Evolutionary conservation across 2,797 vertebrate genomes (phyloP), one percentile per base, ranked within the genome.

Genomic region (Sebastes trivittatus): DNA sequence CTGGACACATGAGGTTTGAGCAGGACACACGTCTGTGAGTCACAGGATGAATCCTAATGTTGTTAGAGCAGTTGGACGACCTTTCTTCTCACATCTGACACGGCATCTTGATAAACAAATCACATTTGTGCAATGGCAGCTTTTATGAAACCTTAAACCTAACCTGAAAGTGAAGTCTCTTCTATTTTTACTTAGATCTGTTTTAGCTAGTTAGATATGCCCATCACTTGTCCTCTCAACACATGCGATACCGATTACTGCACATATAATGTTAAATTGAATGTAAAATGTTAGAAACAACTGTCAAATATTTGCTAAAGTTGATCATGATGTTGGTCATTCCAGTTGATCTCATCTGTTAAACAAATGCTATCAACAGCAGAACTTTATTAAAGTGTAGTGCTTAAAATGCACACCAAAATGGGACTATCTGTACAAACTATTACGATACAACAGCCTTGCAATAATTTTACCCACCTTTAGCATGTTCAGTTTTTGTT

Each of bases 1-100:
- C 59, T 30, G 79, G 88, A 92, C 91, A 83, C 83, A 69, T 42
- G 78, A 72, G 69, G 82, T 75, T 78, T 80, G 79, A 85, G 80
- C 83, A 71, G 34, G 81, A 85, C 80, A 70, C 36, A 20, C 81
- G 88, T 81, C 72, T 77, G 5, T 71, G 90, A 83, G 72, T 85
- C 82, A 67, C 58, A 56, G 74, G 69, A 34, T 61, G 70, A 72
- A 70, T 80, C 61, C 36, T 59, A 60, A 84, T 55, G 63, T 32
- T 75, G 63, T 82, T 60, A 23, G 75, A 75, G 75, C 55, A 49
- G 63, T 30, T 42, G 38, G 75, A 75, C 13, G 23, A 27, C 63
- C 62, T 60, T 72, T 77, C 23, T 49, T 25, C 52, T 49, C 14
- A 56, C 55, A 87, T 84, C 32, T 74, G 75, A 81, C 70, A 69